These are phyloP conservation scores for Dynastes hyllus DNA, from an alignment of 2,888 invertebrate genomes.

Conservation along the genomic window DNA sequence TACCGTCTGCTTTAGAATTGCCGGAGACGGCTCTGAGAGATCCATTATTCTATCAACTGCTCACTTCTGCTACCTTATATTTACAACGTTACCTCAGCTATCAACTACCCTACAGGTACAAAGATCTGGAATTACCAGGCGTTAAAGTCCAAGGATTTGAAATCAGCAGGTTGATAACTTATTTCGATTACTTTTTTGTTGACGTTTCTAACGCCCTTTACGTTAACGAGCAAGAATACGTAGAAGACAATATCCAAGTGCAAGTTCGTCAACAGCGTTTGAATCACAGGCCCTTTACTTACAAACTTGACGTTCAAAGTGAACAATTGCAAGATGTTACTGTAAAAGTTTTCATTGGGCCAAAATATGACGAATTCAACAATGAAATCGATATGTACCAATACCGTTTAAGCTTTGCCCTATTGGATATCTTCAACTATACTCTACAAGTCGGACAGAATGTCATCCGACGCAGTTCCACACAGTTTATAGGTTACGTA, in stretches of 20 bases:
- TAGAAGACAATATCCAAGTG: conserved; percentile 70
- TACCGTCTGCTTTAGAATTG: conserved; percentile 77
- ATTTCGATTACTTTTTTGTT: conserved; percentile 80
- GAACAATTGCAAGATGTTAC: conserved; percentile 76
- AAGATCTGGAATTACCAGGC: conserved; percentile 78
- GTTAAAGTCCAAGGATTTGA: conserved; percentile 78
- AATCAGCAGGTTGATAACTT: conserved; percentile 80
- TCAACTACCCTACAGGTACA: conserved; percentile 75
- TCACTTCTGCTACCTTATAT: conserved; percentile 76
- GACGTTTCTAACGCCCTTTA: conserved; percentile 78
- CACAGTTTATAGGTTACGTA: conserved; percentile 71
- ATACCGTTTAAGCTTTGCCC: conserved; percentile 79
- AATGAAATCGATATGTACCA: conserved; percentile 73
- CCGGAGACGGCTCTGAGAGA: conserved; percentile 81
- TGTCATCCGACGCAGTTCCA: conserved; percentile 75
- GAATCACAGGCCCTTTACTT: conserved; percentile 78
- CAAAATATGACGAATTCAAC: conserved; percentile 75
- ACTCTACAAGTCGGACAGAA: conserved; percentile 77
- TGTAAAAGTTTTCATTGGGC: conserved; percentile 81
- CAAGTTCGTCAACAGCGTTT: conserved; percentile 77
- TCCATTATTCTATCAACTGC: conserved; percentile 82
- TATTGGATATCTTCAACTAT: conserved; percentile 77
- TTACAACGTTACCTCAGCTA: conserved; percentile 77
- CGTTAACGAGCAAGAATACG: conserved; percentile 68
- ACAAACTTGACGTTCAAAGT: conserved; percentile 74